Percentiles rank a stretch among this genome's conserved stretches.
phyloP scores from a whole-genome alignment of 1,140 invertebrate species.

The Eriocheir sinensis region DNA sequence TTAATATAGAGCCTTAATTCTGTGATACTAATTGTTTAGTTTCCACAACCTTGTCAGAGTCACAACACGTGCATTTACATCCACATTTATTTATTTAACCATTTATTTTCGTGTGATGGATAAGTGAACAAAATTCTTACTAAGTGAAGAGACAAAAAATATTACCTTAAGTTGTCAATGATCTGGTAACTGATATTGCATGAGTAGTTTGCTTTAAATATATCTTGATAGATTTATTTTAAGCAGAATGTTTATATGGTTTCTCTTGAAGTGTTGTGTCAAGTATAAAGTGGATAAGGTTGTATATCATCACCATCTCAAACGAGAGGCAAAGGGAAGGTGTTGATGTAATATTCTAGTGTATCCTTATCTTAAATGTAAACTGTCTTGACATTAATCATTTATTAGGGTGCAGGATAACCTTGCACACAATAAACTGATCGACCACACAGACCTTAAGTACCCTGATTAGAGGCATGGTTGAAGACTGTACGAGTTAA shows the following conservation, averaged over 20 bases:
- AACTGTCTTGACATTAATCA: neutral
- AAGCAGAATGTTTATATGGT: neutral
- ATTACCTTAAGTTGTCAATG: too few species aligned
- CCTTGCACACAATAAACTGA: neutral
- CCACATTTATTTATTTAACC: neutral
- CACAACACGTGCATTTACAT: neutral
- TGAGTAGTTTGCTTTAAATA: neutral
- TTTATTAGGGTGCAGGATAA: neutral
- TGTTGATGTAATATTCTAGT: too few species aligned
- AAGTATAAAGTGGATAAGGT: neutral
- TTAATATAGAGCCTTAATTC: neutral
- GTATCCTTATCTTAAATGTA: neutral
- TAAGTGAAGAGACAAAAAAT: neutral
- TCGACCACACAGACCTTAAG: neutral
- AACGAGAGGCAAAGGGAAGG: neutral
- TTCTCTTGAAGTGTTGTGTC: neutral
- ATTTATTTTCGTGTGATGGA: neutral
- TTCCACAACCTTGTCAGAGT: neutral
- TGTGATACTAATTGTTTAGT: neutral
- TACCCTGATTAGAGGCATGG: neutral
- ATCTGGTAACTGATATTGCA: neutral
- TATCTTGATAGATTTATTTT: neutral
- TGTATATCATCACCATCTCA: neutral
- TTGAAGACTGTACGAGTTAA: too few species aligned
- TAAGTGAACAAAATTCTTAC: neutral